phyloP scores from a whole-genome alignment of 2,113 vertebrate species.

The Dendropsophus ebraccatus region DNA sequence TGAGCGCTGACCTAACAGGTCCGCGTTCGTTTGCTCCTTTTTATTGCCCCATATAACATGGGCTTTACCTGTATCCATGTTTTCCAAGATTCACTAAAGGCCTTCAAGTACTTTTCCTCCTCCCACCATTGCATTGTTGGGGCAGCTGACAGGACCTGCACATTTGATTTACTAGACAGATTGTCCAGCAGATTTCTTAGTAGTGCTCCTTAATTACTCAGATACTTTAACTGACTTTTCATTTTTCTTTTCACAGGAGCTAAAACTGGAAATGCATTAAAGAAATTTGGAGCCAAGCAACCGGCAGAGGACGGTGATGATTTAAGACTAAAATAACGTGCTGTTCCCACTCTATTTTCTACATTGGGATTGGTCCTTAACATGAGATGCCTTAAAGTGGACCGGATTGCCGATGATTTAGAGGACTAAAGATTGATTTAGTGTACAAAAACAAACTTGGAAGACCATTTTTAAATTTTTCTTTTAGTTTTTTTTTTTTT shows the following conservation, averaged over 20 bases:
- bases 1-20: too few species aligned
- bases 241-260: constrained; percentile 2
- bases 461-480: constrained; percentile 6
- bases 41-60: too few species aligned
- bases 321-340: constrained; percentile 7
- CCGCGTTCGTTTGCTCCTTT: too few species aligned
- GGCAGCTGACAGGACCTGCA: too few species aligned
- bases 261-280: constrained; percentile 44
- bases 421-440: neutral
- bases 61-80: too few species aligned
- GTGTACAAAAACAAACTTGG: constrained; percentile 4
- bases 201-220: neutral
- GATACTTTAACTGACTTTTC: neutral
- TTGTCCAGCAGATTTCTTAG: too few species aligned
- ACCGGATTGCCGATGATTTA: neutral
- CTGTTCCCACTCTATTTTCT: neutral
- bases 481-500: too few species aligned
- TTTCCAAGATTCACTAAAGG: too few species aligned
- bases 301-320: neutral
- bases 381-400: constrained; percentile 19
- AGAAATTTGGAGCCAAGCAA: neutral
- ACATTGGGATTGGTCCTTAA: neutral
- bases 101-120: too few species aligned
- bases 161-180: neutral
- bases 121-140: too few species aligned